phyloP scores from a whole-genome alignment of 2,797 vertebrate species.

The Pipistrellus nathusii region DNA sequence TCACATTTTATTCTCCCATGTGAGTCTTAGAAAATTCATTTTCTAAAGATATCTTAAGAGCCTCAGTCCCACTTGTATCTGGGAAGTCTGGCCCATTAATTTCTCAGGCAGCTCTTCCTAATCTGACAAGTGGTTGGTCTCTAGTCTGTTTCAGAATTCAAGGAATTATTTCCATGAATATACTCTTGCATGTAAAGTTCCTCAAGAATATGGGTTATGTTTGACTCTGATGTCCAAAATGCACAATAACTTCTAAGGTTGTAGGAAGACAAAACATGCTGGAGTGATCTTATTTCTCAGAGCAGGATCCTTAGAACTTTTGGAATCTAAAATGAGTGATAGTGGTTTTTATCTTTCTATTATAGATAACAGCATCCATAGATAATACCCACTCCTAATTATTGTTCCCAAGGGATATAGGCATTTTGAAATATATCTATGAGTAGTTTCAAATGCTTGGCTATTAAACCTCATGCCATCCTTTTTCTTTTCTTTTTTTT shows the following conservation, averaged over 20 bases:
- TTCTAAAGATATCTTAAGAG: neutral
- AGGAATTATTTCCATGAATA: neutral
- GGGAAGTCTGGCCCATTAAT: too few species aligned
- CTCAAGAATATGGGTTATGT: neutral
- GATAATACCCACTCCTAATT: neutral
- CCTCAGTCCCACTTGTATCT: neutral
- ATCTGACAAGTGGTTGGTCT: neutral
- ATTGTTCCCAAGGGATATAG: neutral
- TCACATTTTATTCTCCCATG: neutral
- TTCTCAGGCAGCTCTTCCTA: neutral
- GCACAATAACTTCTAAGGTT: neutral
- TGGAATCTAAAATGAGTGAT: neutral
- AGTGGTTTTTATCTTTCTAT: neutral
- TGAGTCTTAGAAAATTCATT: neutral
- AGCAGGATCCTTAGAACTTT: neutral
- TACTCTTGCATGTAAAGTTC: neutral
- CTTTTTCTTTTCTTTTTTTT: neutral
- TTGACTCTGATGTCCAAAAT: neutral
- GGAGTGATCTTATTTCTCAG: neutral
- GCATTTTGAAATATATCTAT: neutral
- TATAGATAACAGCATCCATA: neutral
- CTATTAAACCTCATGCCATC: neutral
- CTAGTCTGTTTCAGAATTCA: slow-evolving; percentile 3
- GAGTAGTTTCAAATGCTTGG: neutral
- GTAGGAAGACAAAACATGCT: neutral